Evolutionary conservation across 2,113 vertebrate species (phyloP).

Genomic region (Vulpes vulpes): DNA sequence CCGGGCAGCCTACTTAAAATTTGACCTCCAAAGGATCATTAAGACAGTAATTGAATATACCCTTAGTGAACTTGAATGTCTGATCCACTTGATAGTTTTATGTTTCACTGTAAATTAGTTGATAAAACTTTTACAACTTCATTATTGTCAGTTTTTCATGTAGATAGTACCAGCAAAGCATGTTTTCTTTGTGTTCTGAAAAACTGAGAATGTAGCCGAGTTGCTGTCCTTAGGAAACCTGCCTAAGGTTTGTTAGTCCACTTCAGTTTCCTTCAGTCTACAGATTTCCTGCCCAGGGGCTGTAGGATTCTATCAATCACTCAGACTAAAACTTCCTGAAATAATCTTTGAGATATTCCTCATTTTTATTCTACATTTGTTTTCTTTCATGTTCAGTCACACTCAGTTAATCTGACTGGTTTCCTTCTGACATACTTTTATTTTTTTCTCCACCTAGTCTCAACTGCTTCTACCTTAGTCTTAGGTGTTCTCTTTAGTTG

Average conservation of each 20-base stretch:
- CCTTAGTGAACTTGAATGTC: conserved; percentile 13
- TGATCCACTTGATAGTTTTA: conserved; percentile 44
- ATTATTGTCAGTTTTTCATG: neutral
- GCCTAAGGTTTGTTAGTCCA: neutral
- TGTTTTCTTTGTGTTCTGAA: conserved; percentile 3
- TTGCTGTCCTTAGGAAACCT: neutral
- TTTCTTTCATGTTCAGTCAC: neutral
- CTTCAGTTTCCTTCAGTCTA: neutral
- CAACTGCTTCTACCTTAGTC: neutral
- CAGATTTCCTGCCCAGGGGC: neutral
- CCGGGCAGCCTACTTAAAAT: neutral
- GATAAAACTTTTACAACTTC: conserved; percentile 17
- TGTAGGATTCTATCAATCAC: neutral
- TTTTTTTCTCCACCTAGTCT: conserved; percentile 7
- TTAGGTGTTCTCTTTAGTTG: conserved; percentile 26
- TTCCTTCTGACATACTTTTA: conserved; percentile 15
- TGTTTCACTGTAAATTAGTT: conserved; percentile 26
- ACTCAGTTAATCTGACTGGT: neutral
- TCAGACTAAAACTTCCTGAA: neutral
- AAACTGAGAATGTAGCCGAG: neutral
- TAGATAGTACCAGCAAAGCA: neutral
- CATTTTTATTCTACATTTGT: neutral
- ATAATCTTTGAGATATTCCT: conserved; percentile 15
- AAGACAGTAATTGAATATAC: neutral
- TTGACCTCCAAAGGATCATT: conserved; percentile 1